These are phyloP conservation scores for Andrena cerasifolii DNA, from an alignment of 1,140 invertebrate genomes.

Conservation along the genomic window DNA sequence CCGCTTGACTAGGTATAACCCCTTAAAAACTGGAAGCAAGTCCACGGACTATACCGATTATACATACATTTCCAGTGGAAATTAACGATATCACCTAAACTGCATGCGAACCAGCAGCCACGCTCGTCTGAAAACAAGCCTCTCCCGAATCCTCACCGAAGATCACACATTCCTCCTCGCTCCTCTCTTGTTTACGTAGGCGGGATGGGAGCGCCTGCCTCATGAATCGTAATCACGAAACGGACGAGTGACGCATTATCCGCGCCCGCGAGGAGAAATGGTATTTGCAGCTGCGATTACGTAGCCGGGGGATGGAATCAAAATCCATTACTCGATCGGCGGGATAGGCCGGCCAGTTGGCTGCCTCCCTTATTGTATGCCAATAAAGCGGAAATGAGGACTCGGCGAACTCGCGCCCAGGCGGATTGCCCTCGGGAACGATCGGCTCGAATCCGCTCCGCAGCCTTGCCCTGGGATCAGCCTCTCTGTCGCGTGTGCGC, in stretches of 20 bases:
- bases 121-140: neutral
- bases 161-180: neutral
- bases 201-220: conserved; percentile 14
- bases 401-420: conserved; percentile 23
- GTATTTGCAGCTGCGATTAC: conserved; percentile 30
- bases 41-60: too few relatives aligned
- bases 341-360: neutral
- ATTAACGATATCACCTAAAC: too few relatives aligned
- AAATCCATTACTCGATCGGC: conserved; percentile 41
- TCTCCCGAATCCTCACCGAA: neutral
- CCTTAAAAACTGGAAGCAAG: too few relatives aligned
- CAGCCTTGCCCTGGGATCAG: neutral
- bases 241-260: conserved; percentile 31
- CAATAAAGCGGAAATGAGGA: conserved; percentile 51
- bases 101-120: neutral
- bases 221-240: conserved; percentile 1
- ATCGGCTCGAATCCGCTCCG: conserved; percentile 9
- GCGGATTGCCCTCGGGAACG: conserved; percentile 30
- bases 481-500: neutral
- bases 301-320: conserved; percentile 14
- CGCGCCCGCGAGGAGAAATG: conserved; percentile 23
- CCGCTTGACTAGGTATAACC: too few relatives aligned
- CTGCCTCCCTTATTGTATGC: conserved; percentile 15
- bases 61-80: too few relatives aligned
- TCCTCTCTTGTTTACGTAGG: conserved; percentile 9